These are phyloP conservation scores for Bubalus kerabau DNA, from an alignment of 2,113 vertebrate species.

Conservation along the genomic window DNA sequence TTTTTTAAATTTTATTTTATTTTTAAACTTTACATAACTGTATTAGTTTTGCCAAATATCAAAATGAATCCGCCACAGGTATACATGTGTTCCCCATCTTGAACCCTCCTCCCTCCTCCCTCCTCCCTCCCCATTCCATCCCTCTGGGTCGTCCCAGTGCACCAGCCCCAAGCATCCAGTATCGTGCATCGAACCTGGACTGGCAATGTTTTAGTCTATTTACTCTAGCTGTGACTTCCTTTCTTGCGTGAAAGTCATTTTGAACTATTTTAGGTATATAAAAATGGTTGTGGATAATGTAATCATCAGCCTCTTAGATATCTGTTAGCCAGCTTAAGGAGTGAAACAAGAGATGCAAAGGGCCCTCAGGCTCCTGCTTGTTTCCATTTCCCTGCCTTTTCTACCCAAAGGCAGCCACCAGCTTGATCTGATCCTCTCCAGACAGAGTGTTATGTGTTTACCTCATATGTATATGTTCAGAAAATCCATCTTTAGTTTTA, in stretches of 20 bases:
- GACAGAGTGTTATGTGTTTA: background rate
- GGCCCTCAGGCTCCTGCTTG: background rate
- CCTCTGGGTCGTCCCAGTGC: too few species aligned
- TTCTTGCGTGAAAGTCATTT: background rate
- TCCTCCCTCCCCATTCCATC: too few species aligned
- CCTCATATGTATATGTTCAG: background rate
- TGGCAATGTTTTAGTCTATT: background rate
- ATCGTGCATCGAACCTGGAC: too few species aligned
- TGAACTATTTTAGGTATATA: background rate
- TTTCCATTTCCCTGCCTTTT: background rate
- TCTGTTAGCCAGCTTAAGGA: background rate
- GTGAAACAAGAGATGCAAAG: background rate
- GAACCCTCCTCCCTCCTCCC: too few species aligned
- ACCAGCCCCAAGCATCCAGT: too few species aligned
- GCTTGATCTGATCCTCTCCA: background rate
- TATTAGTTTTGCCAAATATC: too few species aligned
- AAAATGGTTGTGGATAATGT: background rate
- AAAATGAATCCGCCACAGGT: too few species aligned
- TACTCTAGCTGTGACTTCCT: background rate
- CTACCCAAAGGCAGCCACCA: background rate
- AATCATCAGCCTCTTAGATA: fast-evolving
- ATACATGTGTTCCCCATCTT: too few species aligned
- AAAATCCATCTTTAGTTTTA: background rate
- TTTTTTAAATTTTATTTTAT: too few species aligned
- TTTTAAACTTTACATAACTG: too few species aligned